These are phyloP conservation scores for Enteromius afrohamiltoni DNA, from an alignment of 2,797 vertebrate genomes.

Conservation along the genomic window DNA sequence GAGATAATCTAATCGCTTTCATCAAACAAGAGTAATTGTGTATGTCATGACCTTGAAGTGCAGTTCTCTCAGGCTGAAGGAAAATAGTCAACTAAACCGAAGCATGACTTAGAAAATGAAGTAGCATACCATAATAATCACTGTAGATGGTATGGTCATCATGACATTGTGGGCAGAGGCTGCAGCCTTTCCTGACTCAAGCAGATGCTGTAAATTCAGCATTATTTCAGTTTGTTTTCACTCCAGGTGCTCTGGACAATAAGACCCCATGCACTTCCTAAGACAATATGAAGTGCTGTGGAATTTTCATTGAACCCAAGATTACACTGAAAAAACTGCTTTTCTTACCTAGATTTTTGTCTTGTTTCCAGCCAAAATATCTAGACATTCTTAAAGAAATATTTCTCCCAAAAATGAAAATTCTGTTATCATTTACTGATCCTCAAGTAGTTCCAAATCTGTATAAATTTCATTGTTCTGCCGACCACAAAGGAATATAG, in stretches of 20 bases:
- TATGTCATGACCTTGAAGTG: conserved; percentile 15
- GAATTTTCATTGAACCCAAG: conserved; percentile 45
- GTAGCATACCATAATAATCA: conserved; percentile 34
- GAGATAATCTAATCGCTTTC: conserved; percentile 12
- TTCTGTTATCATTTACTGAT: too few relatives aligned
- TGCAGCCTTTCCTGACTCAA: conserved; percentile 68
- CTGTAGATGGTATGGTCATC: conserved; percentile 65
- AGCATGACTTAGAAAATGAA: conserved; percentile 31
- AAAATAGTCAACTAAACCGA: not conserved
- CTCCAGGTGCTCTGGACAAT: conserved; percentile 69
- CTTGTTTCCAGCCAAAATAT: too few relatives aligned
- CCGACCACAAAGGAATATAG: too few relatives aligned
- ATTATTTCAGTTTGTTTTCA: conserved; percentile 70
- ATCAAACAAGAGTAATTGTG: conserved; percentile 16
- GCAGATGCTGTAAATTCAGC: conserved; percentile 79
- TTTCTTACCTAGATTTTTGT: too few relatives aligned
- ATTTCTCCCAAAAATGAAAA: too few relatives aligned
- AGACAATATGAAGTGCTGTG: conserved; percentile 65
- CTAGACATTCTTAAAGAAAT: too few relatives aligned
- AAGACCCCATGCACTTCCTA: conserved; percentile 51
- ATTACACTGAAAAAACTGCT: not conserved
- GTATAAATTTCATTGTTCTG: too few relatives aligned
- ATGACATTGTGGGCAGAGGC: conserved; percentile 61
- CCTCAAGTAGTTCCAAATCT: too few relatives aligned
- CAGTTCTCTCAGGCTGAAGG: not conserved